Conservation (phyloP, 2,797 vertebrate genomes). For the Chiroxiphia lanceolata region DNA sequence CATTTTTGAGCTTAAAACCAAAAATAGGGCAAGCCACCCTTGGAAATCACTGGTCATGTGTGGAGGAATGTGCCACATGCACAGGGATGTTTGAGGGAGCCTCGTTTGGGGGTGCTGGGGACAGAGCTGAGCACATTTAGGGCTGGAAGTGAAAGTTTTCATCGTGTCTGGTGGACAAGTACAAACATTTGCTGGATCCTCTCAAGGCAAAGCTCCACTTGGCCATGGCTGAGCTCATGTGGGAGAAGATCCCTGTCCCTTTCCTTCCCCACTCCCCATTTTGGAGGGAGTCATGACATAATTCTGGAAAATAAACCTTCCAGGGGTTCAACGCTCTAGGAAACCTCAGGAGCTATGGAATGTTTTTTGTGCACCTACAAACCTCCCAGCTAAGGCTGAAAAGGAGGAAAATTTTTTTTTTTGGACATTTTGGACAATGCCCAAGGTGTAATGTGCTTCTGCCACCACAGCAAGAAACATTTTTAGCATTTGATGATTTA, state of each 20-base stretch:
- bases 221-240: not conserved
- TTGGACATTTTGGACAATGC: conserved; percentile 29
- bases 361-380: conserved; percentile 65
- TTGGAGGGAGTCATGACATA: not conserved
- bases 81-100: not conserved
- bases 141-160: not conserved
- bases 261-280: not conserved
- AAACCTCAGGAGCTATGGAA: conserved; percentile 59
- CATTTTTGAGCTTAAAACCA: not conserved
- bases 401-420: conserved; percentile 56
- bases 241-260: not conserved
- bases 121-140: not conserved
- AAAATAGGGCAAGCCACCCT: not conserved
- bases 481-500: not conserved
- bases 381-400: conserved; percentile 57
- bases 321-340: not conserved
- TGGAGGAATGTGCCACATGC: not conserved
- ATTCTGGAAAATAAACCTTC: conserved; percentile 37
- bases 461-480: not conserved
- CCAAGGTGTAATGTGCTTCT: conserved; percentile 37
- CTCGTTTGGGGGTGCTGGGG: not conserved
- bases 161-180: not conserved
- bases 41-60: fast-evolving
- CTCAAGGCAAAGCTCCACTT: fast-evolving
- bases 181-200: not conserved